phyloP scores from a whole-genome alignment of 2,888 invertebrate genomes.

The Punctoribates punctum region DNA sequence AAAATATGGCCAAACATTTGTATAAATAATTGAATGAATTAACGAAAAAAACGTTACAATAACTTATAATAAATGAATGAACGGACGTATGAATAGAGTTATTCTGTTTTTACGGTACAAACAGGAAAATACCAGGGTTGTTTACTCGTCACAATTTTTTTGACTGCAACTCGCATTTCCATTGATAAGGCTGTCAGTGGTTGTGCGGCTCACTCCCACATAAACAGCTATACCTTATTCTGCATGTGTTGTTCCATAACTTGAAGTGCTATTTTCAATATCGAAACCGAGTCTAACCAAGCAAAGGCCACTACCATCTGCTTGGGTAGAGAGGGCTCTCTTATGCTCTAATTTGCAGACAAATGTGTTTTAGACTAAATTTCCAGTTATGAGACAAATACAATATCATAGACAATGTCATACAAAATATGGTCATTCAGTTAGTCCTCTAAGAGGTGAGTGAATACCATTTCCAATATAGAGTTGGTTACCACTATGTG shows the following conservation, averaged over 20 bases:
- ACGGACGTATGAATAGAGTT: background rate
- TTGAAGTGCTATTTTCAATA: background rate
- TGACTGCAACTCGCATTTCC: background rate
- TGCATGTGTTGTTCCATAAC: too few species aligned
- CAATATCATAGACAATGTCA: too few species aligned
- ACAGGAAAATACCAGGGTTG: too few species aligned
- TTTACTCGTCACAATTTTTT: conserved; percentile 11
- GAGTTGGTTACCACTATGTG: too few species aligned
- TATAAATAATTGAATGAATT: too few species aligned
- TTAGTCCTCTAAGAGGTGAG: too few species aligned
- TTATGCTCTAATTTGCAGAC: conserved; percentile 8
- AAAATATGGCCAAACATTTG: too few species aligned
- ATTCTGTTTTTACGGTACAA: too few species aligned
- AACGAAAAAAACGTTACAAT: too few species aligned
- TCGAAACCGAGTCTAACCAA: background rate
- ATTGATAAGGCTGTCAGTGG: background rate
- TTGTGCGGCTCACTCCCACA: background rate
- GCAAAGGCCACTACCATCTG: background rate
- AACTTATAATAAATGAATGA: background rate
- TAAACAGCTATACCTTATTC: background rate
- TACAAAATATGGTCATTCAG: too few species aligned
- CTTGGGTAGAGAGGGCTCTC: background rate
- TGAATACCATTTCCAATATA: too few species aligned
- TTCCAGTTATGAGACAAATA: background rate
- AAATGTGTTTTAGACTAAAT: background rate